A percentile compares a stretch with the other conserved stretches of the same genome.
Evolutionary conservation across 2,797 vertebrate genomes (phyloP).

Genomic region (Astyanax mexicanus): DNA sequence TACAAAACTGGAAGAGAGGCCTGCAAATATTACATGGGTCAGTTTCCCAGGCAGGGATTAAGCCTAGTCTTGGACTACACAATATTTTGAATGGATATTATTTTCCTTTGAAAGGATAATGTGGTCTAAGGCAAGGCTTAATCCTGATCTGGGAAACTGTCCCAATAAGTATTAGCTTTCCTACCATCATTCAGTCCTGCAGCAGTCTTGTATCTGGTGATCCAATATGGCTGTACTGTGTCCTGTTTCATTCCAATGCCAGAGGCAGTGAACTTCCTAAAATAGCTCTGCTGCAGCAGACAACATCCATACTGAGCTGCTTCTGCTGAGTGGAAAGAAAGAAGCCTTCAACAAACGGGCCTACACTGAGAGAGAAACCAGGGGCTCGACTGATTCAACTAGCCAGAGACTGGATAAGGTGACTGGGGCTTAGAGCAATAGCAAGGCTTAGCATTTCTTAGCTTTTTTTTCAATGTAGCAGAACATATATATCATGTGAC

Average conservation of each 20-base stretch:
- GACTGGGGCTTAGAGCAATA: background rate
- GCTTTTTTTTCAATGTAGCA: background rate
- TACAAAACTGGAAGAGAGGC: background rate
- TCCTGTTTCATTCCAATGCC: slow-evolving; percentile 56
- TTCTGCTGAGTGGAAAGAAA: slow-evolving; percentile 24
- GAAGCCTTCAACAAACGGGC: slow-evolving; percentile 48
- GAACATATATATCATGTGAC: background rate
- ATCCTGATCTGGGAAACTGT: too few relatives aligned
- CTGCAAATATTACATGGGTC: background rate
- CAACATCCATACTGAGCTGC: slow-evolving; percentile 23
- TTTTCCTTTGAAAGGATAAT: too few relatives aligned
- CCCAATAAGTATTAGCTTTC: background rate
- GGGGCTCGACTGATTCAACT: slow-evolving; percentile 30
- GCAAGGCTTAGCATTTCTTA: background rate
- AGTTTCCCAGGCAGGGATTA: too few relatives aligned
- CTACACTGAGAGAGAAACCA: slow-evolving; percentile 31
- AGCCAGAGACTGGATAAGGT: slow-evolving; percentile 24
- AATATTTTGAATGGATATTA: too few relatives aligned
- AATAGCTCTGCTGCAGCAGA: slow-evolving; percentile 65
- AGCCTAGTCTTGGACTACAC: too few relatives aligned
- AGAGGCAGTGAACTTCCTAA: slow-evolving; percentile 40
- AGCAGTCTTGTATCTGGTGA: background rate
- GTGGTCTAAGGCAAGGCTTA: too few relatives aligned
- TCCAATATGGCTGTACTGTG: slow-evolving; percentile 30
- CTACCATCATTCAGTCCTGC: background rate